Conservation (phyloP, 2,113 vertebrate species). For the Saccopteryx leptura region DNA sequence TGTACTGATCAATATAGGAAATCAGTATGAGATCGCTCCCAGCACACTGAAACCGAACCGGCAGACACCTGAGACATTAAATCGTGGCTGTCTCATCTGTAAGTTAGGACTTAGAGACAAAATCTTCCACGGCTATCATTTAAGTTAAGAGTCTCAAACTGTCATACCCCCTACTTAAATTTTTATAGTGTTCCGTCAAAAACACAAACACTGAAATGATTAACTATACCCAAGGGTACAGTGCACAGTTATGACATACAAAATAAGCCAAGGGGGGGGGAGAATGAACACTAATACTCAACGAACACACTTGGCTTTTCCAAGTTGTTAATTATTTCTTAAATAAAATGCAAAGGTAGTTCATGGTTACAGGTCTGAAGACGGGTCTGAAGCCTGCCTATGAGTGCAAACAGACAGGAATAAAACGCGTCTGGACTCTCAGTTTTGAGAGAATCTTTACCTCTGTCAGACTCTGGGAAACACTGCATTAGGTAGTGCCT, state of each 20-base stretch:
- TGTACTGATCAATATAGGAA: background rate
- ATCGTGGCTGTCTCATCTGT: background rate
- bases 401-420: background rate
- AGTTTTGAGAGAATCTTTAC: background rate
- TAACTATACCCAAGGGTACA: background rate
- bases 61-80: background rate
- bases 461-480: background rate
- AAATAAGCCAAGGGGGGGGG: background rate
- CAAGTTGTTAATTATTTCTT: background rate
- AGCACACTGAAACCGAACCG: background rate
- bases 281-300: background rate
- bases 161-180: background rate
- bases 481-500: background rate
- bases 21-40: background rate
- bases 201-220: background rate
- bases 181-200: background rate
- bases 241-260: background rate
- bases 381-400: background rate
- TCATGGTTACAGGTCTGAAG: background rate
- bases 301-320: background rate
- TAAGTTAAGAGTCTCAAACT: background rate
- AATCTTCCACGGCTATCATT: background rate
- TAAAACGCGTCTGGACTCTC: background rate
- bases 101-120: background rate
- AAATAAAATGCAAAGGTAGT: background rate